Evolutionary conservation across 2,888 invertebrate species (phyloP), one percentile per base, ranked within the genome.

Genomic region (Holacanthella duospinosa): DNA sequence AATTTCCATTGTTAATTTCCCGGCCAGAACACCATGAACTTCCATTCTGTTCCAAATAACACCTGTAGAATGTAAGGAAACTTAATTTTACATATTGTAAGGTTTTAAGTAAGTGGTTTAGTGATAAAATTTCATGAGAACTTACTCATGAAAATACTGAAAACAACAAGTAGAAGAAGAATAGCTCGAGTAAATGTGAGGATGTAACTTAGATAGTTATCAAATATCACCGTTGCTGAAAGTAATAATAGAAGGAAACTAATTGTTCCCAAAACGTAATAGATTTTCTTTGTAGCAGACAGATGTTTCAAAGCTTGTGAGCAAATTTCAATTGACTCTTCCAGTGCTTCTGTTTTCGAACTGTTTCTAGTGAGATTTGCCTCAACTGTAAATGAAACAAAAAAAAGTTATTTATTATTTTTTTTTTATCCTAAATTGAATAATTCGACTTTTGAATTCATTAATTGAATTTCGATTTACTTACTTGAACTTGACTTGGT

Each of bases 31-130:
- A 53, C 86, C 87, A 77, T 91, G 88, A 70, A 81, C 81, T 77
- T 92, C 92, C 68, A 89, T 87, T 69, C 82, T 82, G 76, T 89
- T 87, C 90, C 91, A 91, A 67, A 92, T 75, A 0, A 87, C 82
- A 36, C 85, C 88, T 90, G n/a, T n/a, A n/a, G n/a, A n/a, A n/a
- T n/a, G n/a, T n/a, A n/a, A n/a, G 89, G 64, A 53, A 36, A 55
- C 58, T 24, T 25, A 60, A 59, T 25, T 53, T 28, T 63, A 24
- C 19, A n/a, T n/a, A n/a, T n/a, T n/a, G n/a, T n/a, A n/a, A n/a
- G n/a, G n/a, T n/a, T n/a, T n/a, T n/a, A 25, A 9, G 9, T 16
- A 54, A 16, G n/a, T n/a, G n/a, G n/a, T n/a, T n/a, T n/a, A n/a
- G n/a, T n/a, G n/a, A n/a, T n/a, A 48, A 4, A 24, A 48, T 43